Evolutionary conservation across 2,888 invertebrate species (phyloP).

Genomic region (Emmelina monodactyla): DNA sequence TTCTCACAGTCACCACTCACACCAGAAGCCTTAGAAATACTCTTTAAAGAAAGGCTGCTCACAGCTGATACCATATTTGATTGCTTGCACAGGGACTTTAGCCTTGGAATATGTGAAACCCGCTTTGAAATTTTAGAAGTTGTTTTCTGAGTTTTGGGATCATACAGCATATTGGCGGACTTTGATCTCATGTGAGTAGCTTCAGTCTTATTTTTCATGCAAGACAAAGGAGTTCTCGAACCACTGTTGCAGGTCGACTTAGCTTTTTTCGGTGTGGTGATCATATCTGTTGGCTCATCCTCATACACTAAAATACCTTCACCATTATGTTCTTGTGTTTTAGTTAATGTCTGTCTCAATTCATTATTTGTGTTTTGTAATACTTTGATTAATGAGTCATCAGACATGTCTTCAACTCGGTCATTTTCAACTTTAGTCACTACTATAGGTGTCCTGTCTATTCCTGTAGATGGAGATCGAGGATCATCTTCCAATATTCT

Average conservation of each 20-base stretch:
- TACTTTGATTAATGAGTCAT: slow-evolving; percentile 49
- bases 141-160: slow-evolving; percentile 31
- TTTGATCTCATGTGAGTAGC: slow-evolving; percentile 44
- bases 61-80: slow-evolving; percentile 26
- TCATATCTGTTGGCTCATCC: slow-evolving; percentile 41
- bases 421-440: slow-evolving; percentile 32
- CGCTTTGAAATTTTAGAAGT: slow-evolving; percentile 31
- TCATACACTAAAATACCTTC: slow-evolving; percentile 67
- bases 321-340: slow-evolving; percentile 34
- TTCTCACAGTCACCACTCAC: slow-evolving; percentile 54
- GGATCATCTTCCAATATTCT: slow-evolving; percentile 47
- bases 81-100: slow-evolving; percentile 42
- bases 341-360: slow-evolving; percentile 25
- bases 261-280: slow-evolving; percentile 42
- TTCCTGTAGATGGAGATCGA: slow-evolving; percentile 51
- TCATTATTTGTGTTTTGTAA: slow-evolving; percentile 45
- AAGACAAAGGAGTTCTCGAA: slow-evolving; percentile 53
- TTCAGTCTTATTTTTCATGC: slow-evolving; percentile 57
- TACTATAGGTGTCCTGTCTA: slow-evolving; percentile 58
- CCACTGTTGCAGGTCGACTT: slow-evolving; percentile 37
- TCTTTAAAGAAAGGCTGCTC: slow-evolving; percentile 45
- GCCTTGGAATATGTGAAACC: slow-evolving; percentile 50
- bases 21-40: slow-evolving; percentile 31
- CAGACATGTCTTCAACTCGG: slow-evolving; percentile 57
- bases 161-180: slow-evolving; percentile 44